These are phyloP conservation scores for Tipula unca DNA, from an alignment of 2,888 invertebrate species.

Conservation along the genomic window DNA sequence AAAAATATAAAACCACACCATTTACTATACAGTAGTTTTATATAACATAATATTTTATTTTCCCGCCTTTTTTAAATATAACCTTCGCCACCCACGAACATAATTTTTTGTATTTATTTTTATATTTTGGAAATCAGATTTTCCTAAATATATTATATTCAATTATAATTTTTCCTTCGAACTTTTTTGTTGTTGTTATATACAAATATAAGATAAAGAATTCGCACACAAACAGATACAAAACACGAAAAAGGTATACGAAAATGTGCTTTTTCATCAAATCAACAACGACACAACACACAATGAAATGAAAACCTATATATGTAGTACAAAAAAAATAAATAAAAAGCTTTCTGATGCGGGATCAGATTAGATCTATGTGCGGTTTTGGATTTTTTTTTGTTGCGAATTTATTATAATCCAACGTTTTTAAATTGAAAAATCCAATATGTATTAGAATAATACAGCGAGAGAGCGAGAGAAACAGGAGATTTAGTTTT, in stretches of 20 bases:
- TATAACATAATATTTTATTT: neutral
- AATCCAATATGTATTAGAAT: neutral
- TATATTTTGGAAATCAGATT: neutral
- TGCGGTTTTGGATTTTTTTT: neutral
- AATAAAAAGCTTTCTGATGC: slow-evolving; percentile 14
- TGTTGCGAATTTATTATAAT: neutral
- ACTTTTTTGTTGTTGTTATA: neutral
- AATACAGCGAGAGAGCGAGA: neutral
- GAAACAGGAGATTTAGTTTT: neutral
- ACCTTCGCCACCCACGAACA: neutral
- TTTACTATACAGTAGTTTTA: neutral
- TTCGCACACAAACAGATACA: neutral
- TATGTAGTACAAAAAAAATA: neutral
- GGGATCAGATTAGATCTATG: neutral
- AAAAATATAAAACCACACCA: neutral
- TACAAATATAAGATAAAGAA: neutral
- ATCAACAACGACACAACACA: neutral
- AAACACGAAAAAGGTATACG: neutral
- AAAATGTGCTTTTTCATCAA: slow-evolving; percentile 2
- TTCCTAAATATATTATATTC: neutral
- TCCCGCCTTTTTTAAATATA: neutral
- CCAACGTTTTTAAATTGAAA: neutral
- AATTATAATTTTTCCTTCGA: neutral
- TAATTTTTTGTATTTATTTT: neutral
- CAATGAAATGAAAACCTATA: neutral